Conservation (phyloP, 2,888 invertebrate genomes). For the Drosophila meridionalis region DNA sequence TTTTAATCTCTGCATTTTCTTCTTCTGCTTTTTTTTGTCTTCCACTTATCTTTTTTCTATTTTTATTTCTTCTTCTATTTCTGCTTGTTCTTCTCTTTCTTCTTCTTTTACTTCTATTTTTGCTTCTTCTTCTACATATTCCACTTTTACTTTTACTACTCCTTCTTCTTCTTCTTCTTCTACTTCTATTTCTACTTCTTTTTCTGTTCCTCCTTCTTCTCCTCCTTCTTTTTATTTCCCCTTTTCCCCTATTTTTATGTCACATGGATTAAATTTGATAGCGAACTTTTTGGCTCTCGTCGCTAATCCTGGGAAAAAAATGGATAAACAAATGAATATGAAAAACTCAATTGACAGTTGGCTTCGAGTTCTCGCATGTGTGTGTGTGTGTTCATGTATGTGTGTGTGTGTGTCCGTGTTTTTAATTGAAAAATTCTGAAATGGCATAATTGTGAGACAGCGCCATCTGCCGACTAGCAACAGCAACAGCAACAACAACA, state of each 20-base stretch:
- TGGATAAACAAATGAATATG: conserved; percentile 4
- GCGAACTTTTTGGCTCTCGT: conserved; percentile 22
- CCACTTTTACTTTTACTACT: background rate
- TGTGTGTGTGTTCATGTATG: background rate
- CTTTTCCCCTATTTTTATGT: background rate
- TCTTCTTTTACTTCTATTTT: background rate
- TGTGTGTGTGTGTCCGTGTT: conserved; percentile 4
- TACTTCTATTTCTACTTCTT: background rate
- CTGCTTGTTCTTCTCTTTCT: background rate
- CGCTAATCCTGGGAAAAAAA: conserved; percentile 49
- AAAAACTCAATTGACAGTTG: conserved; percentile 33
- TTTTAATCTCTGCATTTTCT: background rate
- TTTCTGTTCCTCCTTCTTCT: background rate
- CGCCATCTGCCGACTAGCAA: conserved; percentile 50
- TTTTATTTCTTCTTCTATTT: background rate
- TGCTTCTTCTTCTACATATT: background rate
- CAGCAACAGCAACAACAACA: background rate
- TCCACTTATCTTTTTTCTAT: background rate
- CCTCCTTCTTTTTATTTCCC: conserved; percentile 2
- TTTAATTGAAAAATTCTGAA: conserved; percentile 78
- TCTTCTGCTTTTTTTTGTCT: too few relatives aligned
- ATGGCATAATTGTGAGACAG: conserved; percentile 72
- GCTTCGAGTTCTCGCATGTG: background rate
- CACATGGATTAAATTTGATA: conserved; percentile 36
- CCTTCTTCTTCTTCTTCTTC: background rate